Base-by-base conservation (phyloP, 2,113 vertebrate species). In the Ascaphus truei region DNA sequence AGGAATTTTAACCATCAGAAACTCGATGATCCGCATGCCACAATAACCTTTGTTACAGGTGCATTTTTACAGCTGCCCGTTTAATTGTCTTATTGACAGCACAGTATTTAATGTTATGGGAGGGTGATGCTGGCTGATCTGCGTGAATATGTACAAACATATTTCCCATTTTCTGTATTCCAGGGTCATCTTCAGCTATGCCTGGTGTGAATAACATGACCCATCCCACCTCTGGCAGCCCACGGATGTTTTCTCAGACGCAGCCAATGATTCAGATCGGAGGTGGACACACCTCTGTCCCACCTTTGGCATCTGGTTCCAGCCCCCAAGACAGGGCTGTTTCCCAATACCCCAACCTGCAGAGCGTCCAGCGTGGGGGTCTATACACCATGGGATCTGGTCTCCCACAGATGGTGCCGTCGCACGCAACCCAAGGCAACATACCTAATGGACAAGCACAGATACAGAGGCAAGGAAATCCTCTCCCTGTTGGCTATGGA, bases 211-310 rank as follows among this genome's bases (percentile, higher is more conserved):
- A 83, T 77, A 87, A 82, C 74, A 84, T 98, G 77, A 92, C 90
- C 60, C 89, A 91, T 4, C 84, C 94, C 10, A 84, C 76, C 75
- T 83, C 94, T 0, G 84, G 81, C 0, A 84, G 90, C 22, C 94
- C 95, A 36, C 91, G 93, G 8, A 93, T 94, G 86, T 99, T 98
- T 82, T 71, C 94, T 60, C 95, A 93, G 80, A 80, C 84, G 10
- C 94, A 92, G 75, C 85, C 79, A 66, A 91, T 98, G 87, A 92
- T 98, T 82, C 90, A 89, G 47, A 89, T 98, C 81, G 92, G 80
- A 39, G 79, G 92, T 51, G 89, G 87, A 0, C 94, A 93, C 53
- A 67, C 73, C 1, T 74, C 89, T 0, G 92, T 91, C 12, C 79
- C 93, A 5, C 34, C 89, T 0, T 85, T 91, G 2, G 81, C 89